Base-by-base conservation (phyloP, 2,888 invertebrate genomes). In the Aleiodes leptofemur region DNA sequence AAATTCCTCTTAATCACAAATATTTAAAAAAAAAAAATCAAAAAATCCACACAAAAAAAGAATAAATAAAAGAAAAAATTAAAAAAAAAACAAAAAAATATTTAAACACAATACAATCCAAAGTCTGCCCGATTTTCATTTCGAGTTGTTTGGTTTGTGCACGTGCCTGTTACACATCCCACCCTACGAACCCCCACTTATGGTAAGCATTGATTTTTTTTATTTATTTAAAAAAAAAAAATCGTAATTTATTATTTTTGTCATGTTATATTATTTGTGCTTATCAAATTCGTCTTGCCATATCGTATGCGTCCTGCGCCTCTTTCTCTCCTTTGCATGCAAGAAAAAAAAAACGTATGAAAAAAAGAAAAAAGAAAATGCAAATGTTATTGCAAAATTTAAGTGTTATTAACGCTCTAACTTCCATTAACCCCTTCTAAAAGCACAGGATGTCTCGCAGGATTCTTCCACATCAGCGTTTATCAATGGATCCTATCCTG, bases 91-190 rank as follows among this genome's bases (percentile, higher is more conserved):
- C 3, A 23, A 23, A 23, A 1, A 23, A 23, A 2, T 23, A 43
- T 43, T 43, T 9, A 73, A 55, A 73, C 48, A 57, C 38, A 56
- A 64, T 38, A 83, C 81, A 84, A 82, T 80, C 82, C 81, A 86
- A 83, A 84, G 83, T 85, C 88, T 86, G 83, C 84, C 88, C 87
- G 84, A 88, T 89, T 89, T 88, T 89, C 88, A 88, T 89, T 89
- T 89, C 89, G 87, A 89, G 89, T 89, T 89, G 88, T 89, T 89
- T 89, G 88, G 89, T 89, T 89, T 89, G 88, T 89, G 89, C 89
- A 89, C 89, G 89, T 87, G 88, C 88, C 89, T 89, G 89, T 89
- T 88, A 89, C 88, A 89, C 88, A 87, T 81, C 88, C 89, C 87
- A 89, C 88, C 88, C 85, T 88, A 86, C 87, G 51, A 88, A 88